Evolutionary conservation across 2,797 vertebrate genomes (phyloP).

Genomic region (Channallabes apus): DNA sequence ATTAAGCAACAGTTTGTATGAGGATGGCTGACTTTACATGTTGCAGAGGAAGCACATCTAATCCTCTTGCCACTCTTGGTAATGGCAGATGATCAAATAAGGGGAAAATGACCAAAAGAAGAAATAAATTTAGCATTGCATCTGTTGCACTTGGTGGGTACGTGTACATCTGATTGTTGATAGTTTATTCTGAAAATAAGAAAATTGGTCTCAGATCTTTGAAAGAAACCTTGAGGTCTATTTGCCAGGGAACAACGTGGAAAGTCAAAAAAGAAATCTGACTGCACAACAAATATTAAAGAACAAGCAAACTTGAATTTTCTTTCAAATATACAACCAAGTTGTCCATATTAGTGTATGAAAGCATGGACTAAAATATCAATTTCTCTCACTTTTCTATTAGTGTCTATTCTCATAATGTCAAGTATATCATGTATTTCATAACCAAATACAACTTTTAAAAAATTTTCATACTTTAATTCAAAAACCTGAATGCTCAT

Average conservation of each 20-base stretch:
- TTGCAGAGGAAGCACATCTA: neutral
- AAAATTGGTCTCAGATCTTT: neutral
- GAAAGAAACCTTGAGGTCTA: neutral
- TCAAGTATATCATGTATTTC: no score
- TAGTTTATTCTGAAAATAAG: neutral
- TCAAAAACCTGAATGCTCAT: no score
- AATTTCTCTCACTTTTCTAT: neutral
- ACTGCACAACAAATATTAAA: neutral
- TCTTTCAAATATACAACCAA: neutral
- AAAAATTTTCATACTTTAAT: no score
- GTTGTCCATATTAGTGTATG: neutral
- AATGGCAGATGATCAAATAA: neutral
- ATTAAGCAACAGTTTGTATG: neutral
- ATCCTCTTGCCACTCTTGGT: neutral
- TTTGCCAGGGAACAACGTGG: neutral
- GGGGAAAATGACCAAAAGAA: neutral
- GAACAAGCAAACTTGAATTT: neutral
- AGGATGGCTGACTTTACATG: neutral
- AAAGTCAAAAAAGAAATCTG: neutral
- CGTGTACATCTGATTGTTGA: neutral
- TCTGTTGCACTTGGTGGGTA: neutral
- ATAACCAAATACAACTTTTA: neutral
- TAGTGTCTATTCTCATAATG: neutral
- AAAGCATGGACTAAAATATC: neutral
- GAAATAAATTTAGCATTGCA: neutral